A percentile compares a stretch with the other conserved stretches of the same genome.
Conservation (phyloP, 2,888 invertebrate genomes). For the Lysandra bellargus region DNA sequence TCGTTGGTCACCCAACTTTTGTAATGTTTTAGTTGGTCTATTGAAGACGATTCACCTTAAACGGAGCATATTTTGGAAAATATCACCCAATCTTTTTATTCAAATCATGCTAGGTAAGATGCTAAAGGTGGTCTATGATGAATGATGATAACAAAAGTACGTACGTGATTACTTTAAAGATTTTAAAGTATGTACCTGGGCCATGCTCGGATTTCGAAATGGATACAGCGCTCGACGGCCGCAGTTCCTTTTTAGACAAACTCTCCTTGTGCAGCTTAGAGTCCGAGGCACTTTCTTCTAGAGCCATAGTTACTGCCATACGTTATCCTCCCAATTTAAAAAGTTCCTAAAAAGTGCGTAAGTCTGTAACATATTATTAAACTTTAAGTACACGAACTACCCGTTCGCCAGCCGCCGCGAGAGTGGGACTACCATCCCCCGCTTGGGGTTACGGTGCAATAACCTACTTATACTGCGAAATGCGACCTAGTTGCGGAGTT, state of each 20-base stretch:
- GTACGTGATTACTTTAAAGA: no score
- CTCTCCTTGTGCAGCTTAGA: constrained; percentile 73
- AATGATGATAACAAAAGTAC: not conserved
- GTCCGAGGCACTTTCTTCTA: constrained; percentile 72
- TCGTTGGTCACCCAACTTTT: constrained; percentile 83
- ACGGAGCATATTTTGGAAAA: not conserved
- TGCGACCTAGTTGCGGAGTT: constrained; percentile 73
- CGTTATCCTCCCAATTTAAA: constrained; percentile 47
- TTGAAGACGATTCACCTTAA: constrained; percentile 55
- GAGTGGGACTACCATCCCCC: constrained; percentile 4
- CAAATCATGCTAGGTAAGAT: not conserved
- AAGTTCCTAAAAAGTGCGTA: constrained; percentile 57
- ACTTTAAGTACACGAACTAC: constrained; percentile 17
- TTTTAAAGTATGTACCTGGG: constrained; percentile 50
- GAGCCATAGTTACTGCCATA: constrained; percentile 77
- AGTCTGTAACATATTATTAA: constrained; percentile 47
- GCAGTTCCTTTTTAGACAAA: constrained; percentile 64
- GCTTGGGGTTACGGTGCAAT: constrained; percentile 63
- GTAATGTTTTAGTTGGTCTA: constrained; percentile 71
- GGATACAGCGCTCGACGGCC: constrained; percentile 70
- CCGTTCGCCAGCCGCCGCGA: constrained; percentile 10
- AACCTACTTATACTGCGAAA: constrained; percentile 78
- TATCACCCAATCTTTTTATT: not conserved
- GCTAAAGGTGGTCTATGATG: not conserved
- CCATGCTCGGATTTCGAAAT: constrained; percentile 72